These are phyloP conservation scores for Rhinichthys osculus DNA, from an alignment of 2,797 vertebrate species.

Conservation along the genomic window DNA sequence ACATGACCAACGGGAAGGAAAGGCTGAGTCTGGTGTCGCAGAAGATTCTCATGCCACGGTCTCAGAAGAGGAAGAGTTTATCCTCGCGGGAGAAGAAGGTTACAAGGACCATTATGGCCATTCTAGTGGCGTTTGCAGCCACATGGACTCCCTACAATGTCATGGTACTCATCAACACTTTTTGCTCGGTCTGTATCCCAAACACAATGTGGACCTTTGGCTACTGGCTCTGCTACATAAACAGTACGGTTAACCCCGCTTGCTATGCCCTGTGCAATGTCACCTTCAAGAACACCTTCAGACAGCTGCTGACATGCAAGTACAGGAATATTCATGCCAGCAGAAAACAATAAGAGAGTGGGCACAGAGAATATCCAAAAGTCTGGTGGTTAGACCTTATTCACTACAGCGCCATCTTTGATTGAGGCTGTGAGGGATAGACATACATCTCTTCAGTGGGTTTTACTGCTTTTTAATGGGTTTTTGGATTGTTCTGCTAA, in stretches of 20 bases:
- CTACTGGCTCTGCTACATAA: conserved; percentile 99
- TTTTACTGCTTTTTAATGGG: not conserved
- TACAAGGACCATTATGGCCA: conserved; percentile 96
- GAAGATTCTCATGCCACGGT: conserved; percentile 44
- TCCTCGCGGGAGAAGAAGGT: conserved; percentile 93
- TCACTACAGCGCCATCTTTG: not conserved
- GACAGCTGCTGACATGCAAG: conserved; percentile 93
- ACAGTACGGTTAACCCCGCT: conserved; percentile 97
- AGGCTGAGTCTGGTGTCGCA: conserved; percentile 78
- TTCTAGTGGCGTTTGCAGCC: conserved; percentile 91
- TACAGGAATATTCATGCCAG: conserved; percentile 89
- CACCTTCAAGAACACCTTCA: conserved; percentile 98
- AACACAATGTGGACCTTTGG: conserved; percentile 92
- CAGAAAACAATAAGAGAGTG: conserved; percentile 38
- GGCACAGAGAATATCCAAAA: conserved; percentile 3
- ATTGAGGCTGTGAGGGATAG: not conserved
- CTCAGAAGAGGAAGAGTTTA: conserved; percentile 80
- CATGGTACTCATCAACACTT: conserved; percentile 97
- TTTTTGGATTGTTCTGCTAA: not conserved
- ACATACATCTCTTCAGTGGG: not conserved
- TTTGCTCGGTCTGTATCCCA: conserved; percentile 89
- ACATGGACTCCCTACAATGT: conserved; percentile 98
- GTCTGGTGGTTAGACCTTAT: not conserved
- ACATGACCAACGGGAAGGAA: conserved; percentile 83
- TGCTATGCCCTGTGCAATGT: conserved; percentile 96